A percentile compares a stretch with the other conserved stretches of the same genome.
Evolutionary conservation across 2,888 invertebrate genomes (phyloP).

Genomic region (Drosophila rubida): DNA sequence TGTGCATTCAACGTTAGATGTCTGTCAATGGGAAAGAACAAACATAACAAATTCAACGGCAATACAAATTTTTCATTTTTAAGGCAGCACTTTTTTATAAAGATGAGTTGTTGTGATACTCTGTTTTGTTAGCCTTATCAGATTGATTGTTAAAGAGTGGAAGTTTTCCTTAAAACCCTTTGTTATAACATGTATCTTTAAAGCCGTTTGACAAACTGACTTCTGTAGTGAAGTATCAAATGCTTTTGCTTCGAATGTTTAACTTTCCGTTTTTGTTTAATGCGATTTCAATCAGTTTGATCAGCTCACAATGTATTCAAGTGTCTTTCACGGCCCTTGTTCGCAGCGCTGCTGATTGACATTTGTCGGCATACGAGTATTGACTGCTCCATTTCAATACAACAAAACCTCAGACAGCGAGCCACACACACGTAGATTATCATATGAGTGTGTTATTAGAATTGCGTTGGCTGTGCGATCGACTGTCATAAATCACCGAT

Average conservation of each 20-base stretch:
- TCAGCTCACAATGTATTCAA: constrained; percentile 40
- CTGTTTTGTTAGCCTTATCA: not conserved
- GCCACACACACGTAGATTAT: not conserved
- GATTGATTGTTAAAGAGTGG: not conserved
- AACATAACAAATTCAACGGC: not conserved
- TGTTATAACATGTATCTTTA: no score
- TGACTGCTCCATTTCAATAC: constrained; percentile 53
- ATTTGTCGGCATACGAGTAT: constrained; percentile 67
- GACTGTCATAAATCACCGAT: constrained; percentile 63
- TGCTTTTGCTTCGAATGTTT: not conserved
- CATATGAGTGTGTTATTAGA: constrained; percentile 26
- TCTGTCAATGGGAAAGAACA: not conserved
- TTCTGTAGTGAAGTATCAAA: not conserved
- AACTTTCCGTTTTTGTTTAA: constrained; percentile 7
- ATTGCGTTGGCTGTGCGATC: constrained; percentile 50
- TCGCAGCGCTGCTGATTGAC: constrained; percentile 56
- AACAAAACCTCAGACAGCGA: constrained; percentile 5
- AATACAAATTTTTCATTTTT: no score
- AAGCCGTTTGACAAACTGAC: no score
- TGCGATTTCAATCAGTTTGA: constrained; percentile 40
- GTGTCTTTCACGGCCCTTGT: constrained; percentile 49
- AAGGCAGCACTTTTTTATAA: no score
- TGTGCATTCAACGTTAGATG: not conserved
- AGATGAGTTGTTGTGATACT: not conserved
- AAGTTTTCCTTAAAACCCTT: no score